Evolutionary conservation across 2,888 invertebrate species (phyloP), one percentile per base, ranked within the genome.

Genomic region (Dicranocentrus wangi): DNA sequence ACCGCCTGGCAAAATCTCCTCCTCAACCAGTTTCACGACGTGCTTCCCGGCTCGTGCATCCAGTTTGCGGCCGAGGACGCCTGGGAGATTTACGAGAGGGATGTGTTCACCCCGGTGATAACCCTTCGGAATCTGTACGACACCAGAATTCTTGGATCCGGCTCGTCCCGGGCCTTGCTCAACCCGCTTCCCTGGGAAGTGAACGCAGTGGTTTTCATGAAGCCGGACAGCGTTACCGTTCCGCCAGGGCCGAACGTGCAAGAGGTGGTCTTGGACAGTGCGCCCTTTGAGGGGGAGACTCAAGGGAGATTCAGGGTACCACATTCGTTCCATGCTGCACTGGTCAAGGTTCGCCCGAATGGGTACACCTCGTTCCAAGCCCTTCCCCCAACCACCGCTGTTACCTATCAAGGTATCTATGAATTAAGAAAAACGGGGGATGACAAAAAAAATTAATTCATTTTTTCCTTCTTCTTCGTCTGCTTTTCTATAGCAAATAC

Each of bases 1-100:
- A 63, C 81, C 42, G 82, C 85, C 69, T 90, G 90, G 90, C 89
- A 90, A 81, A 87, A 88, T 17, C 85, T 90, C 7, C 87, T 90
- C 25, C 87, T 90, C 28, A 90, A 91, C 83, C 90, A 90, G 87
- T 91, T 91, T 87, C 90, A 90, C 85, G 90, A 90, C 87, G 90
- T 90, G 3, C 87, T 91, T 42, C 90, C 90, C 2, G 90, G 90
- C 0, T 88, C 89, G 8, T 90, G 90, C 58, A 90, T 90, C 79
- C 88, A 87, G 51, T 84, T 87, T 39, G 88, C 86, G 2, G 88
- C 89, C 81, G 86, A 87, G 63, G 90, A 90, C 86, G 89, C 89
- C 23, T 86, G 87, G 66, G 63, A 82, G 21, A 82, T 87, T 32
- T 88, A 87, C 70, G 81, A 77, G n/a, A 19, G 77, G 19, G 68